These are phyloP conservation scores for Macroramphosus scolopax DNA, from an alignment of 2,797 vertebrate species.

Conservation along the genomic window DNA sequence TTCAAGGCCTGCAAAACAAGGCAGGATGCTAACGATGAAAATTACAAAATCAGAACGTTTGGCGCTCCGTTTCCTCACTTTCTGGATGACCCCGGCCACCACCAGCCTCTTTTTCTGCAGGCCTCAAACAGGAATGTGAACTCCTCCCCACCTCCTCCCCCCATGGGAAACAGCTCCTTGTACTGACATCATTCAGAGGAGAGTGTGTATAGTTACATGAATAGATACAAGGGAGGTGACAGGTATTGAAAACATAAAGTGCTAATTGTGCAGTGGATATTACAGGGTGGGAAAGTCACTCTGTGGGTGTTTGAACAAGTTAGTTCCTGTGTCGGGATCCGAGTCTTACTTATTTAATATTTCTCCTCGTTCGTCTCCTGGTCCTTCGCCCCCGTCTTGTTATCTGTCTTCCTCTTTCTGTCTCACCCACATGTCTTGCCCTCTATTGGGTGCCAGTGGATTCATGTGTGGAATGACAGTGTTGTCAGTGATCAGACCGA, in stretches of 20 bases:
- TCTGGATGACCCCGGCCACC: constrained; percentile 31
- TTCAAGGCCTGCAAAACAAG: constrained; percentile 4
- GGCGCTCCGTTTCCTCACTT: constrained; percentile 15
- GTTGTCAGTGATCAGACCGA: constrained; percentile 53
- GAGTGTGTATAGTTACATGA: constrained; percentile 35
- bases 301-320: too few relatives aligned
- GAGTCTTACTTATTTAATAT: too few relatives aligned
- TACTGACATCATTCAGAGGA: constrained; percentile 38
- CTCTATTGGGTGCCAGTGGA: constrained; percentile 37
- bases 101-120: constrained; percentile 42
- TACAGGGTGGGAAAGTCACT: constrained; percentile 12
- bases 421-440: constrained; percentile 31
- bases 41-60: constrained; percentile 1
- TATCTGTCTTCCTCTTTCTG: constrained; percentile 1
- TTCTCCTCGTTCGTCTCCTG: too few relatives aligned
- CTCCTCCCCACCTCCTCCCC: constrained; percentile 6
- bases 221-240: constrained; percentile 43
- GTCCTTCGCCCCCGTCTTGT: too few relatives aligned
- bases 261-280: constrained; percentile 53
- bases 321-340: too few relatives aligned
- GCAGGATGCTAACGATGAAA: not conserved
- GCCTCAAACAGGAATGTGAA: constrained; percentile 49
- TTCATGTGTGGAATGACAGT: constrained; percentile 56
- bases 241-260: constrained; percentile 51
- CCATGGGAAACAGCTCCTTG: constrained; percentile 49